Base-by-base conservation (phyloP, 2,797 vertebrate genomes). In the Micrastur ruficollis region DNA sequence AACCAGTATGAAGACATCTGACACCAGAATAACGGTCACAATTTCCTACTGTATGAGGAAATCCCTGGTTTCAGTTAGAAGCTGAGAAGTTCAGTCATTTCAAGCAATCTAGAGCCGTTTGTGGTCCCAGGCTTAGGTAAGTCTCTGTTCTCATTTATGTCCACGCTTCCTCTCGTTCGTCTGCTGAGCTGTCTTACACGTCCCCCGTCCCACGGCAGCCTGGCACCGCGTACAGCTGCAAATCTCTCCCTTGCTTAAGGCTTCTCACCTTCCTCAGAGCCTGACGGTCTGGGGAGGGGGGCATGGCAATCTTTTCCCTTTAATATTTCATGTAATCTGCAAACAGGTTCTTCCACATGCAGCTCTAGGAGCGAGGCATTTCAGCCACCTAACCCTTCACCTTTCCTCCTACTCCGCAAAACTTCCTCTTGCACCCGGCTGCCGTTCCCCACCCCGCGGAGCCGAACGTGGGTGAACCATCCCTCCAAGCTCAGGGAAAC, bases 21-120 rank as follows among this genome's bases (percentile, higher is more conserved):
- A 95, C 95, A 95, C 94, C 95, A 90, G 88, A 70, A 80, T 70
- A 95, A 96, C 93, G 94, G 95, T 97, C 96, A 90, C 93, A 63
- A 3, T 92, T 96, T 97, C 96, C 95, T 91, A 26, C 21, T 66
- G 78, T 3, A 52, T 71, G 94, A 97, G 93, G 95, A 97, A 94
- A 97, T 50, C 95, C 92, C 86, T 92, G 83, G 11, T 94, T 96
- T 89, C 90, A 88, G 95, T 95, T 88, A 90, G 87, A 65, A 84
- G 63, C 92, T 72, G 55, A 80, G 55, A 75, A 38, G 83, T 55
- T 85, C 93, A 93, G 89, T 95, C 95, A 95, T 93, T 92, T 90
- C 11, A 10, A 81, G 89, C 61, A 44, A 56, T 14, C 63, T 22
- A 5, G 58, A 94, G 81, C 95, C 90, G 91, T 97, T 96, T 95